A percentile compares a stretch with the other conserved stretches of the same genome.
phyloP scores from a whole-genome alignment of 2,797 vertebrate species.

The Coilia nasus region DNA sequence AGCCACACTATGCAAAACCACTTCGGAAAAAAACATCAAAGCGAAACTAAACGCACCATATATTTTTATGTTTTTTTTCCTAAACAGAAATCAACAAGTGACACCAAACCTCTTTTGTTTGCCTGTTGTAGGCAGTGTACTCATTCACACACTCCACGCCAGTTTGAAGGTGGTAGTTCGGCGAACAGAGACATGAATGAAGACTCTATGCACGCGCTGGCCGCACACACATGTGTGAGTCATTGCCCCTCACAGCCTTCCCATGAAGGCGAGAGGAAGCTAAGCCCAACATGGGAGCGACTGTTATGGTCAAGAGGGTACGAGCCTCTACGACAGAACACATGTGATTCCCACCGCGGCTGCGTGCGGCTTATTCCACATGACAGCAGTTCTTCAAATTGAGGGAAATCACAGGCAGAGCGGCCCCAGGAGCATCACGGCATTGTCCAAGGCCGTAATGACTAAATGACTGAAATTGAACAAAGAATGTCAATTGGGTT shows the following conservation, averaged over 20 bases:
- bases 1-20: neutral
- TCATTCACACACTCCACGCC: neutral
- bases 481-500: neutral
- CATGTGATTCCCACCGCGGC: neutral
- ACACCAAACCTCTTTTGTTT: neutral
- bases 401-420: neutral
- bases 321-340: neutral
- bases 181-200: neutral
- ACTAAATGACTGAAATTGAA: neutral
- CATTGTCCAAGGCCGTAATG: neutral
- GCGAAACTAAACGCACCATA: neutral
- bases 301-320: neutral
- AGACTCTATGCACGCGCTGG: neutral
- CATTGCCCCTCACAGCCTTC: neutral
- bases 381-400: neutral
- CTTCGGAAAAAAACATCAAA: neutral
- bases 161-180: neutral
- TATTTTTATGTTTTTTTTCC: neutral
- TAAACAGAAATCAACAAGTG: neutral
- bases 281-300: neutral
- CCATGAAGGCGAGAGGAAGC: neutral
- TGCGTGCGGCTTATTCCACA: neutral
- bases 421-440: no score
- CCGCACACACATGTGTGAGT: neutral
- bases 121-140: neutral